These are phyloP conservation scores for Lithophane ornitopus DNA, from an alignment of 2,888 invertebrate species.

Conservation along the genomic window DNA sequence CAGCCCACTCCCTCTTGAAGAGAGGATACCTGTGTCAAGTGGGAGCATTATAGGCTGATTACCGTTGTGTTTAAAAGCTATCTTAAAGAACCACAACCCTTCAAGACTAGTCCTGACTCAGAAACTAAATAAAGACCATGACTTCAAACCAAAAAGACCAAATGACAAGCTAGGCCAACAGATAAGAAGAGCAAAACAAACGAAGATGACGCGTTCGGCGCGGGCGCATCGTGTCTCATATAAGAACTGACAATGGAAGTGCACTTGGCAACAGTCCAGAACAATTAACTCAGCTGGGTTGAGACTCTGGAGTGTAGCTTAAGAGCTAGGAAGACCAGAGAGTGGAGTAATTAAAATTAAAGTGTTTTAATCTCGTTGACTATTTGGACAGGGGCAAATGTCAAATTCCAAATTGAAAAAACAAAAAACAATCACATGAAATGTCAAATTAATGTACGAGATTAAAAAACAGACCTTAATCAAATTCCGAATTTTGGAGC, in stretches of 20 bases:
- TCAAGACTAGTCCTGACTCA: constrained; percentile 43
- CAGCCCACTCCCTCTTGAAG: no score
- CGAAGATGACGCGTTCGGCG: constrained; percentile 17
- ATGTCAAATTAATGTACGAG: no score
- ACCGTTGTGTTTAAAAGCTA: not conserved
- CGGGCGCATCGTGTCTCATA: constrained; percentile 9
- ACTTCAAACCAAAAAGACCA: constrained; percentile 32
- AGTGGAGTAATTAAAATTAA: not conserved
- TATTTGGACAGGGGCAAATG: no score
- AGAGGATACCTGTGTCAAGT: no score
- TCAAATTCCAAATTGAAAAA: no score
- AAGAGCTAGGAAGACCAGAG: constrained; percentile 22
- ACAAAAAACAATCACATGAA: no score
- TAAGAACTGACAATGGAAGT: constrained; percentile 68
- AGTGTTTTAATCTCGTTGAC: no score
- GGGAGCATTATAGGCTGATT: no score
- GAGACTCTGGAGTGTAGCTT: constrained; percentile 25
- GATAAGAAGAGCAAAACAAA: constrained; percentile 68
- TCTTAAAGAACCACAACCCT: constrained; percentile 26
- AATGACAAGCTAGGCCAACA: constrained; percentile 60
- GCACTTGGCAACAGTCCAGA: constrained; percentile 67
- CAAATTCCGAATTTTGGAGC: not conserved
- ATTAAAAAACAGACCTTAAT: no score
- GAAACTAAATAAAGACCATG: constrained; percentile 41
- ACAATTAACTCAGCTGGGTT: constrained; percentile 26